Base-by-base conservation (phyloP, 2,113 vertebrate genomes). In the Dipodomys ordii region DNA sequence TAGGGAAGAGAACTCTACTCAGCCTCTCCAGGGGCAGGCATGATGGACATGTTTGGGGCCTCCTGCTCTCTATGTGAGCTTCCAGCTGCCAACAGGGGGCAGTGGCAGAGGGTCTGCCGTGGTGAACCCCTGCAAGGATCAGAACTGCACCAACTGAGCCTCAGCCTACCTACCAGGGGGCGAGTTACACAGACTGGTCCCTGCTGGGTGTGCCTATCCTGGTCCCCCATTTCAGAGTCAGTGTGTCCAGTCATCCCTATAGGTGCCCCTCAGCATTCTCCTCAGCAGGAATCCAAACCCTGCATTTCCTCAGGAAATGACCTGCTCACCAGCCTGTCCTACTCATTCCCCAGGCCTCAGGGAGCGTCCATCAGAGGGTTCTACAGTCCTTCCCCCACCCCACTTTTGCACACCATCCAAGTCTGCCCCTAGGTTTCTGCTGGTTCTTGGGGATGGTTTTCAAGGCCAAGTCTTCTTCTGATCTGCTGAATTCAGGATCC, bases 1-100 rank as follows among this genome's bases (percentile, higher is more conserved):
- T 18, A 32, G 65, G 18, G 7, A 9, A 22, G 39, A 0, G 69
- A 95, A 83, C 68, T 19, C 49, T 53, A 76, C 2, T 44, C 93
- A 10, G 84, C 76, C 69, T 92, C 91, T 88, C 91, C 64, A 87
- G 86, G 15, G 1, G 22, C 73, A 88, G 62, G 91, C 11, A 0
- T 76, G 90, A 85, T 11, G 73, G 78, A 0, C 1, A 15, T 84
- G 86, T 67, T 85, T 92, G 80, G 1, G 86, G 83, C 25, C 83
- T 79, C 35, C 10, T 7, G n/a, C 65, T 64, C 16, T 0, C n/a
- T 28, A 15, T 8, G 39, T 83, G 93, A 35, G 0, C 81, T 3
- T 73, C 83, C 82, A 90, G 68, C 46, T 23, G 1, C 60, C 8
- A 7, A 30, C 49, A 76, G 49, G 73, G 46, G 44, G 46, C 22